These are phyloP conservation scores for Hemicordylus capensis DNA, from an alignment of 2,113 vertebrate genomes.

Conservation along the genomic window DNA sequence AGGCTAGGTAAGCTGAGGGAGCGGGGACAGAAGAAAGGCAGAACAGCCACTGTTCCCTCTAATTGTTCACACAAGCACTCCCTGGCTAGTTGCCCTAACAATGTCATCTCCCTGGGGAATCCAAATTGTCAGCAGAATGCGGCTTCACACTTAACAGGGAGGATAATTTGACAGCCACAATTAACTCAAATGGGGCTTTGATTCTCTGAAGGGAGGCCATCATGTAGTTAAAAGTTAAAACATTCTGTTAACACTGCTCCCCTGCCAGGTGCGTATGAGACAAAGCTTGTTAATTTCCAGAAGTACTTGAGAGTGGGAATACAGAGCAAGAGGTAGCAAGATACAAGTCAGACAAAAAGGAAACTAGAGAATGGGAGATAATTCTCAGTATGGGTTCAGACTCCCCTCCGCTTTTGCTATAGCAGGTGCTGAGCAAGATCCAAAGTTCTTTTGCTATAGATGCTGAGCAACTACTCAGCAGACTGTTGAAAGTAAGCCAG, in stretches of 20 bases:
- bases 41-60: background rate
- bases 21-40: background rate
- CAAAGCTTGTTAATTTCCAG: constrained; percentile 23
- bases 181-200: constrained; percentile 34
- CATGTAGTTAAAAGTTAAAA: constrained; percentile 33
- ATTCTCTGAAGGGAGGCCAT: constrained; percentile 37
- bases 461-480: background rate
- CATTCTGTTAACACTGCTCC: background rate
- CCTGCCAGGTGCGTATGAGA: constrained; percentile 23
- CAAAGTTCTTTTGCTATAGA: background rate
- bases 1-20: background rate
- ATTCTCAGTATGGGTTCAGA: background rate
- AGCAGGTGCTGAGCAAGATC: background rate
- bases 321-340: background rate
- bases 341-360: background rate
- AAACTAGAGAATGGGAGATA: background rate
- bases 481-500: background rate
- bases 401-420: background rate
- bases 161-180: constrained; percentile 33
- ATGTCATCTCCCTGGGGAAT: constrained; percentile 7
- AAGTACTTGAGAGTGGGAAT: background rate
- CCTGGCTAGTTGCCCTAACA: background rate
- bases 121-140: constrained; percentile 25
- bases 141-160: constrained; percentile 38
- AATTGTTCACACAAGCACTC: background rate